Evolutionary conservation across 2,888 invertebrate genomes (phyloP).

Genomic region (Stenodera caucasica): DNA sequence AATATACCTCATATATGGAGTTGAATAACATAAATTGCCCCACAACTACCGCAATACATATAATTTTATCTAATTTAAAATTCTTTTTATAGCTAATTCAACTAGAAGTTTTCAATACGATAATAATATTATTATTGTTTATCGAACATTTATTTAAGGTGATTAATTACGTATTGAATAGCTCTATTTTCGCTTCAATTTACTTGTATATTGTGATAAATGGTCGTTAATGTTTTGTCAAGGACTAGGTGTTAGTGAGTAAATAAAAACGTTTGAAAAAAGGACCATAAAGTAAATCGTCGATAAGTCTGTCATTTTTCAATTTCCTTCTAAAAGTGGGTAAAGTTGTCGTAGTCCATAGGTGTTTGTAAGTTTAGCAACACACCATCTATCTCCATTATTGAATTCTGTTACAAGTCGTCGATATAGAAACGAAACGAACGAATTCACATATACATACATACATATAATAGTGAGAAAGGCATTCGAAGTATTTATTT

Average conservation of each 20-base stretch:
- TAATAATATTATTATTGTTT: too few relatives aligned
- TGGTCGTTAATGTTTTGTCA: background rate
- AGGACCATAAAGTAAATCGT: conserved; percentile 35
- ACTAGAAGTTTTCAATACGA: too few relatives aligned
- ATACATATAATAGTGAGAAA: conserved; percentile 21
- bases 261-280: conserved; percentile 30
- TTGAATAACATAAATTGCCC: background rate
- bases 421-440: conserved; percentile 28
- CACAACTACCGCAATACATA: background rate
- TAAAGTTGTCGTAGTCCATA: conserved; percentile 36
- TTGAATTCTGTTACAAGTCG: conserved; percentile 37
- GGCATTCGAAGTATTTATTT: conserved; percentile 37
- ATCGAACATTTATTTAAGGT: too few relatives aligned
- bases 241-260: conserved; percentile 13
- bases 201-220: background rate
- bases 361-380: conserved; percentile 38
- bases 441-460: conserved; percentile 26
- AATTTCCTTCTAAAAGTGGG: conserved; percentile 36
- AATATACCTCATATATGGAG: background rate
- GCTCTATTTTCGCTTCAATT: background rate
- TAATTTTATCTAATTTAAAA: background rate
- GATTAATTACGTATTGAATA: background rate
- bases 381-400: conserved; percentile 44
- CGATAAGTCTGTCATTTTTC: conserved; percentile 39
- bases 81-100: too few relatives aligned